Evolutionary conservation across 2,113 vertebrate genomes (phyloP), one percentile per base, ranked within the genome.

Genomic region (Actinemys pallida): DNA sequence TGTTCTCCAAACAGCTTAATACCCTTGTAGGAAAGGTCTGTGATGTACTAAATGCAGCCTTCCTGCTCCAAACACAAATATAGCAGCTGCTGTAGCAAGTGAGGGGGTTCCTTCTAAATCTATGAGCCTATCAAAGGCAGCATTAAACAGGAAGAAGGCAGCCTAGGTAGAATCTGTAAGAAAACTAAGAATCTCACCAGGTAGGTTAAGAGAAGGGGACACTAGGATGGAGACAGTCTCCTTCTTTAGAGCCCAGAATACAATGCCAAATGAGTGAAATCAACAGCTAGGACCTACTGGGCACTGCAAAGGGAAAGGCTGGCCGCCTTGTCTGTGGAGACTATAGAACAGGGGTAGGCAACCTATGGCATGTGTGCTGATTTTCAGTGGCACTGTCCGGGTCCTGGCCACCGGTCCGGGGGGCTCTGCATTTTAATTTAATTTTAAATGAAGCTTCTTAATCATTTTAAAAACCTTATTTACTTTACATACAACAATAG

Each of bases 1-100:
- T 87, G 13, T 81, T 90, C 65, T 94, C 39, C 72, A 94, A 91
- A 79, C 19, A 27, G 79, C 92, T 95, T 96, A 87, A 93, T 95
- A 42, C 80, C 49, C 56, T 89, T 17, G 27, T 62, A 93, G 72
- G 52, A 90, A 49, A 76, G 35, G 25, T 84, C 87, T 92, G 50
- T 92, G 76, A n/a, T 10, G 19, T 12, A 45, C 59, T 54, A 12
- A 81, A 80, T 83, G 78, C 65, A 62, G 79, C 78, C 75, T 92
- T 75, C 52, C 59, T 1, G 0, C 45, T 78, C 52, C 3, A 76
- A 81, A 65, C 76, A 45, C 50, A 83, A 42, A 85, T 81, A 31
- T 6, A 62, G 29, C 57, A 62, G 25, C 27, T 62, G 10, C 53
- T 76, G 53, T 29, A n/a, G 19, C n/a, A n/a, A 72, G 65, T 4